phyloP scores from a whole-genome alignment of 2,888 invertebrate species.

The Belgica antarctica region DNA sequence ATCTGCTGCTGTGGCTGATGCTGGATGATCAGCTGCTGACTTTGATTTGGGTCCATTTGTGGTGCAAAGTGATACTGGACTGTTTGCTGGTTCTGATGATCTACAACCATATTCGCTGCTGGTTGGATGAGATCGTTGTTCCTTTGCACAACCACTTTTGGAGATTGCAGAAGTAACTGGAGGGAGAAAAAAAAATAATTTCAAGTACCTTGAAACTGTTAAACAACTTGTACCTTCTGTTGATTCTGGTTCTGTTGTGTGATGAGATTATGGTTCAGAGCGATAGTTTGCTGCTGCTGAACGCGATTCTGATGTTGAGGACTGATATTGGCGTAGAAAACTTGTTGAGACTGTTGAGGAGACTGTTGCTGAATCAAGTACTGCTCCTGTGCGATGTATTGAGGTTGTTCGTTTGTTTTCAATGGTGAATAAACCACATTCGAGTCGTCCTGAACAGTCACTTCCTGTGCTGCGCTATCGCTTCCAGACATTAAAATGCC shows the following conservation, averaged over 20 bases:
- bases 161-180: conserved; percentile 12
- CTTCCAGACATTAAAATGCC: not conserved
- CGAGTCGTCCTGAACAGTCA: conserved; percentile 9
- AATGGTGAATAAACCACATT: conserved; percentile 29
- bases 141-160: conserved; percentile 27
- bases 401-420: conserved; percentile 39
- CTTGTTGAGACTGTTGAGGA: conserved; percentile 22
- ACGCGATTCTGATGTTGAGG: not conserved
- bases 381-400: conserved; percentile 41
- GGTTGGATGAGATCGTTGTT: not conserved
- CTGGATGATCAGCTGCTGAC: conserved; percentile 8
- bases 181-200: not conserved
- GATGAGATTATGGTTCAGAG: conserved; percentile 23
- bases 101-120: conserved; percentile 12
- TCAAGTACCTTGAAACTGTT: too few species aligned
- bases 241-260: conserved; percentile 41
- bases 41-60: conserved; percentile 12
- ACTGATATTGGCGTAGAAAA: conserved; percentile 21
- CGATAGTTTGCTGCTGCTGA: not conserved
- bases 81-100: conserved; percentile 23
- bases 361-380: conserved; percentile 30
- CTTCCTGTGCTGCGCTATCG: not conserved
- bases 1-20: conserved; percentile 20
- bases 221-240: conserved; percentile 17
- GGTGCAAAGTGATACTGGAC: conserved; percentile 16